Evolutionary conservation across 1,140 invertebrate genomes (phyloP).

Genomic region (Zaprionus davidi): DNA sequence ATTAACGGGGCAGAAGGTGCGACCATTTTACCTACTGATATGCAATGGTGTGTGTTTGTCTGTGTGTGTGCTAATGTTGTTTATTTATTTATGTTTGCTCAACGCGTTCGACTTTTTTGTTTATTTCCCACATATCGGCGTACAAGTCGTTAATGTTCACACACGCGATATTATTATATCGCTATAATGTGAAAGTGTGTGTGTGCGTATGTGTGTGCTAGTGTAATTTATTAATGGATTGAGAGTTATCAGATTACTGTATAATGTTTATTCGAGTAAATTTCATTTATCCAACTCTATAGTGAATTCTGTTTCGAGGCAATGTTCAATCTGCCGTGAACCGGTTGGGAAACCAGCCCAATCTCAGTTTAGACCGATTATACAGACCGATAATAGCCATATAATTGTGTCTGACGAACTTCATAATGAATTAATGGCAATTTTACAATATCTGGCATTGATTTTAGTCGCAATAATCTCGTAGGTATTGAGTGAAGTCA

Average conservation of each 20-base stretch:
- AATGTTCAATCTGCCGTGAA: neutral
- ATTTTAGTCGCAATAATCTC: neutral
- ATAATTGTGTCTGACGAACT: neutral
- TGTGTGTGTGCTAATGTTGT: constrained; percentile 37
- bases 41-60: neutral
- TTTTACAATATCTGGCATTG: neutral
- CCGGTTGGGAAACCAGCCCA: neutral
- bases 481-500: too few relatives aligned
- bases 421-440: constrained; percentile 3
- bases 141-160: constrained; percentile 54
- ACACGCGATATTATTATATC: constrained; percentile 26
- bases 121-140: constrained; percentile 37
- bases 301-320: neutral
- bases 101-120: constrained; percentile 3
- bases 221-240: neutral
- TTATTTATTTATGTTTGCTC: constrained; percentile 57
- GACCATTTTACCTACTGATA: constrained; percentile 6
- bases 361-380: neutral
- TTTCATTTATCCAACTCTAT: neutral
- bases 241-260: neutral
- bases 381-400: neutral
- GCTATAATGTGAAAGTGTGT: constrained; percentile 12
- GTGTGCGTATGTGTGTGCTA: neutral
- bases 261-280: neutral
- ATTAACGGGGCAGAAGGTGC: constrained; percentile 55